Conservation (phyloP, 2,113 vertebrate species). For the Parotia lawesii region DNA sequence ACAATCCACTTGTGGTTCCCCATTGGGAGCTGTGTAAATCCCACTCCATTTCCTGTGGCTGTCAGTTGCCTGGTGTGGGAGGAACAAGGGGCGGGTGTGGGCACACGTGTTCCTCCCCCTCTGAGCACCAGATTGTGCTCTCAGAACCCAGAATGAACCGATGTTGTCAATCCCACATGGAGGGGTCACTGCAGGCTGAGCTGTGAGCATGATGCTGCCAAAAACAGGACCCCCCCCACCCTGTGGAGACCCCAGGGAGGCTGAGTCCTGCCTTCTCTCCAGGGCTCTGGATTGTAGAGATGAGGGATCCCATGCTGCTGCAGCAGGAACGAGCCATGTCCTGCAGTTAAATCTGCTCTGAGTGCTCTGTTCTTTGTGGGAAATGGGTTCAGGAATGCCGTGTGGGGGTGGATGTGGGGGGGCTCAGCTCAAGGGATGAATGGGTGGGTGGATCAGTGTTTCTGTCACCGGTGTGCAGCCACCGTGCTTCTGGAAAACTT, state of each 20-base stretch:
- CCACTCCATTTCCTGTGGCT: background rate
- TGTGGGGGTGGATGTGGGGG: background rate
- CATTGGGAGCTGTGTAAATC: background rate
- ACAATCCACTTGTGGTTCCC: background rate
- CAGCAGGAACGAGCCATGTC: accelerated
- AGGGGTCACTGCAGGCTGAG: accelerated
- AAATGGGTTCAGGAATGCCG: background rate
- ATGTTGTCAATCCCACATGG: background rate
- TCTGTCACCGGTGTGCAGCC: accelerated
- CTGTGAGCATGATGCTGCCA: accelerated
- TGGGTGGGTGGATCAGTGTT: background rate
- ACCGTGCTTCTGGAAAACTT: background rate
- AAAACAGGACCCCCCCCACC: background rate
- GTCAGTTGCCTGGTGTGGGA: background rate
- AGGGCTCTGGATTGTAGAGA: background rate
- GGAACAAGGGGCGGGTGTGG: background rate
- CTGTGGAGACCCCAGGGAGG: background rate
- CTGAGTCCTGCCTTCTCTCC: background rate
- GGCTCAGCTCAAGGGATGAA: background rate
- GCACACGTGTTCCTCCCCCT: background rate
- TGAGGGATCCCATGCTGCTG: background rate
- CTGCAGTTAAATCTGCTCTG: background rate
- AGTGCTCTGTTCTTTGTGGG: background rate
- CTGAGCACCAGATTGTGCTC: background rate
- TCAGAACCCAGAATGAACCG: background rate